phyloP scores from a whole-genome alignment of 92 coral and sea anemone species.

The Epizoanthus illoricatus region DNA sequence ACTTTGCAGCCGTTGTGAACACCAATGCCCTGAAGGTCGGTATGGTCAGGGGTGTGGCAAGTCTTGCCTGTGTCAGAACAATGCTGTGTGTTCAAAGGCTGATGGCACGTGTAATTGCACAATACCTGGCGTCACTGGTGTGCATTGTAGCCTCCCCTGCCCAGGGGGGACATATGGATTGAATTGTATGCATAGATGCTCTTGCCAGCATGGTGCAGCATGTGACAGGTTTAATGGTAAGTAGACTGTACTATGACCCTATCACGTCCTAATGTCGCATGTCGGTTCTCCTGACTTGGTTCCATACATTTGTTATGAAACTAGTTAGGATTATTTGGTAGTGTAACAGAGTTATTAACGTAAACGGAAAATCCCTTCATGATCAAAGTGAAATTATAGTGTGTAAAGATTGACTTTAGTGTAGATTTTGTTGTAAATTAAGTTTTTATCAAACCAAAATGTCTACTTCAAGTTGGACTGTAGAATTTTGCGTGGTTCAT shows the following conservation, averaged over 20 bases:
- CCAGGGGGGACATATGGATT: constrained; percentile 75
- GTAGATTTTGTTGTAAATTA: too few relatives aligned
- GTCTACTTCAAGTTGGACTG: too few relatives aligned
- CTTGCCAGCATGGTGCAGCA: constrained; percentile 71
- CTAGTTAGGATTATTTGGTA: too few relatives aligned
- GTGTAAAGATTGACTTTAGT: too few relatives aligned
- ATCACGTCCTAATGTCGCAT: background rate
- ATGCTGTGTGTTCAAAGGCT: constrained; percentile 61
- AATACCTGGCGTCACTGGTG: constrained; percentile 81
- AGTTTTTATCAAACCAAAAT: too few relatives aligned
- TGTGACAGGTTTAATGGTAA: constrained; percentile 81
- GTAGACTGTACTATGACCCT: background rate
- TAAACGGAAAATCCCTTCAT: too few relatives aligned
- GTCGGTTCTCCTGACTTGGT: background rate
- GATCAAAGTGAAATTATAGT: too few relatives aligned
- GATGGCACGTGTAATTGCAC: constrained; percentile 86
- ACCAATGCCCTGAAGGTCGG: constrained; percentile 61
- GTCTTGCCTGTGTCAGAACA: constrained; percentile 65
- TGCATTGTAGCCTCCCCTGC: constrained; percentile 81
- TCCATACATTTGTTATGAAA: background rate
- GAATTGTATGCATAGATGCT: constrained; percentile 63
- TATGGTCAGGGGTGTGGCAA: constrained; percentile 76
- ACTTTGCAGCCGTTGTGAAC: constrained; percentile 60
- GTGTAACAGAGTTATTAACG: too few relatives aligned
- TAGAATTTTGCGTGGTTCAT: too few relatives aligned